These are phyloP conservation scores for Homarus americanus DNA, from an alignment of 1,140 invertebrate species.

Conservation along the genomic window DNA sequence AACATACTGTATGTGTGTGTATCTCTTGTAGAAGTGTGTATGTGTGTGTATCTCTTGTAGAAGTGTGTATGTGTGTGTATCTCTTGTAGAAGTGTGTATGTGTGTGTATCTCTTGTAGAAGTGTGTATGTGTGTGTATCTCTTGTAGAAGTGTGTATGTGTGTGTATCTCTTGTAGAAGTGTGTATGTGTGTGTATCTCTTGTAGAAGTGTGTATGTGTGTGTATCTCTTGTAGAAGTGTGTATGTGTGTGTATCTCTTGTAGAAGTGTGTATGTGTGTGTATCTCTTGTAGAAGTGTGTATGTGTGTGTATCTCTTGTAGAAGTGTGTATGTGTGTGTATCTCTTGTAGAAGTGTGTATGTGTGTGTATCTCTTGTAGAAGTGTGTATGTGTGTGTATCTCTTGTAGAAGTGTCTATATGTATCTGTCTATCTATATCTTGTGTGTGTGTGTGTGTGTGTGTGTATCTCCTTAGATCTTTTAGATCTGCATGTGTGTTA, in stretches of 20 bases:
- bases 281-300: no score
- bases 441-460: neutral
- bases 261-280: neutral
- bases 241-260: neutral
- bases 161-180: neutral
- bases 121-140: no score
- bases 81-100: no score
- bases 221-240: neutral
- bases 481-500: neutral
- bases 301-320: neutral
- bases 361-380: neutral
- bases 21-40: no score
- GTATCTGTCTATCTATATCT: neutral
- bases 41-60: neutral
- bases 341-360: no score
- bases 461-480: neutral
- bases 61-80: no score
- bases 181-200: neutral
- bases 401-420: neutral
- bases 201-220: no score
- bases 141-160: neutral
- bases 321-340: no score
- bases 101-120: no score
- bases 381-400: neutral
- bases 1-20: neutral